These are phyloP conservation scores for Paraplagusia blochii DNA, from an alignment of 2,113 vertebrate species.

Conservation along the genomic window DNA sequence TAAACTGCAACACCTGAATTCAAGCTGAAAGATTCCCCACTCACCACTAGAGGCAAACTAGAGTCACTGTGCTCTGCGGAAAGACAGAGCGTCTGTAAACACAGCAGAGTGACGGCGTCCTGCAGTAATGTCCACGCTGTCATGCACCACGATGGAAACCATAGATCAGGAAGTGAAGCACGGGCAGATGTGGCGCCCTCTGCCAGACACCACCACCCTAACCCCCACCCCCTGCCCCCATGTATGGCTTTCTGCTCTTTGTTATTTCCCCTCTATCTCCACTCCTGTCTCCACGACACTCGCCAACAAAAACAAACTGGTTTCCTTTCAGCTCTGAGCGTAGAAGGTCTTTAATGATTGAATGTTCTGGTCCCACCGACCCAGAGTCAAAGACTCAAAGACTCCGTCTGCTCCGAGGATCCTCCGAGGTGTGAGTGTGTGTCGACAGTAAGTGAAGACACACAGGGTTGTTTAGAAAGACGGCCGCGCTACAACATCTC, in stretches of 20 bases:
- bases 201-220: constrained; percentile 10
- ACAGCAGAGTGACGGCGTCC: constrained; percentile 19
- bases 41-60: not conserved
- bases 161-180: constrained; percentile 40
- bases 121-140: constrained; percentile 29
- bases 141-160: constrained; percentile 37
- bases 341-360: constrained; percentile 9
- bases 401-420: not conserved
- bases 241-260: constrained; percentile 15
- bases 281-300: constrained; percentile 3
- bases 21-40: not conserved
- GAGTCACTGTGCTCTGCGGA: not conserved
- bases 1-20: not conserved
- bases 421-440: constrained; percentile 10
- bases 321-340: constrained; percentile 18
- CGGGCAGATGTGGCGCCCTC: constrained; percentile 41
- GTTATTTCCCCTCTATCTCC: constrained; percentile 13
- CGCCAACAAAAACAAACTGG: constrained; percentile 38
- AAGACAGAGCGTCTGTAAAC: constrained; percentile 8
- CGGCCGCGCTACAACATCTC: not conserved
- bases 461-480: not conserved
- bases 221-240: no score
- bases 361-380: constrained; percentile 5
- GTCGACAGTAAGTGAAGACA: constrained; percentile 1
- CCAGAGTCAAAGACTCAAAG: not conserved